A percentile compares a stretch with the other conserved stretches of the same genome.
Conservation (phyloP, 2,797 vertebrate species). For the Dromococcyx pavoninus region DNA sequence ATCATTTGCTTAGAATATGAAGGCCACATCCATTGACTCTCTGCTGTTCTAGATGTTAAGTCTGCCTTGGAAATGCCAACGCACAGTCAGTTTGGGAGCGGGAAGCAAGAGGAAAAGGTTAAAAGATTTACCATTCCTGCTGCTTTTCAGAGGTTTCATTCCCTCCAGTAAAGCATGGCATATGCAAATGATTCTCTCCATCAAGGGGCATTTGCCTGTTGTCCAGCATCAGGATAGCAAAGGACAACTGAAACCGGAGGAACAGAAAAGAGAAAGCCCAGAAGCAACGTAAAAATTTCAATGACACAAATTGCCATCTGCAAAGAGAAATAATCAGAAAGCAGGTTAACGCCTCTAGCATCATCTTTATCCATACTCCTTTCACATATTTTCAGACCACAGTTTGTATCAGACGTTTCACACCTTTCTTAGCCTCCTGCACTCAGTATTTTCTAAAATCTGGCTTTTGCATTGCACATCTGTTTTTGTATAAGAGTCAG, state of each 20-base stretch:
- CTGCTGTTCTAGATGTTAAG: background rate
- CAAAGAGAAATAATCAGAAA: background rate
- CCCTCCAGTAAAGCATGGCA: background rate
- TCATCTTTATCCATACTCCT: background rate
- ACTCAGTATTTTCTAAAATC: background rate
- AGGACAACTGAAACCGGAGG: background rate
- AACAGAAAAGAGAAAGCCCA: background rate
- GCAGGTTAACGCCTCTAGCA: background rate
- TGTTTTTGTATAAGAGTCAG: background rate
- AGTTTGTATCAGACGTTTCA: background rate
- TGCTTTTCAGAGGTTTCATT: slow-evolving; percentile 8
- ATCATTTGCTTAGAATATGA: background rate
- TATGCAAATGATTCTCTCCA: background rate
- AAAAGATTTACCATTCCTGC: background rate
- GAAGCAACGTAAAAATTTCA: background rate
- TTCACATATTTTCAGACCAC: background rate
- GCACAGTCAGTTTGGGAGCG: background rate
- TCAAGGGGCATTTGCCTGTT: background rate
- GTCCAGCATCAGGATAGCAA: background rate
- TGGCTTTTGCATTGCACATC: background rate
- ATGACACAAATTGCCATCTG: background rate
- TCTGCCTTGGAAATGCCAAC: background rate
- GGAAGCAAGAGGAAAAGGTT: background rate
- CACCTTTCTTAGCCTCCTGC: background rate
- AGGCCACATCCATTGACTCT: background rate